Percentiles rank a stretch among this genome's conserved stretches.
phyloP scores from a whole-genome alignment of 2,113 vertebrate species.

The Tamias sibiricus region DNA sequence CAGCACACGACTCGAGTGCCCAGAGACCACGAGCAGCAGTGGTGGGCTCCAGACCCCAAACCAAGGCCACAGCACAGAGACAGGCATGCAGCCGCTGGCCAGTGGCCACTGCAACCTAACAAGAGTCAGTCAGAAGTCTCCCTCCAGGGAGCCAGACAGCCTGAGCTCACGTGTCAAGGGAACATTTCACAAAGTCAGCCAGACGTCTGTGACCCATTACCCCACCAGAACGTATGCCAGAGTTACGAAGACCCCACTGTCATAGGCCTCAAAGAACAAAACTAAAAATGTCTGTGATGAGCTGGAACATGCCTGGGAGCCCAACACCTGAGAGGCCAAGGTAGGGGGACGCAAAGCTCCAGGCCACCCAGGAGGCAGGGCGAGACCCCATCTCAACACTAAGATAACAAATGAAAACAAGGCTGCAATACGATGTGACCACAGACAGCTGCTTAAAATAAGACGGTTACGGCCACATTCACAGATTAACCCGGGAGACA shows the following conservation, averaged over 20 bases:
- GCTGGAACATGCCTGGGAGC: background rate
- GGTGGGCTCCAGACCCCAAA: background rate
- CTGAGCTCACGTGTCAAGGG: background rate
- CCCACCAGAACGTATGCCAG: background rate
- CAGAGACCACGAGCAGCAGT: background rate
- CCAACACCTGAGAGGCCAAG: background rate
- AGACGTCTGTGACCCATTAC: background rate
- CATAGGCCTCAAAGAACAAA: background rate
- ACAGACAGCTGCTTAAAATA: background rate
- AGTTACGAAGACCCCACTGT: background rate
- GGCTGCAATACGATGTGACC: background rate
- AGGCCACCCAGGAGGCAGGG: too few species aligned
- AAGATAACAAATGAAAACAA: background rate
- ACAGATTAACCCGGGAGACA: background rate
- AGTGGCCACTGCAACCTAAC: background rate
- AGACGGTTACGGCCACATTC: background rate
- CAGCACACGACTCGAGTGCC: background rate
- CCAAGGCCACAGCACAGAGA: background rate
- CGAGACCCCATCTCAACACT: background rate
- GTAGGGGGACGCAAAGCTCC: background rate
- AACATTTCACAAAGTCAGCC: background rate
- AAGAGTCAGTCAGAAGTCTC: background rate
- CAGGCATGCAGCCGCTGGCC: accelerated
- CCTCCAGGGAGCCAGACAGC: background rate
- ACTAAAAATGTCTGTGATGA: background rate